A percentile compares a stretch with the other conserved stretches of the same genome.
Conservation (phyloP, 2,888 invertebrate genomes). For the Priocnemis perturbator region DNA sequence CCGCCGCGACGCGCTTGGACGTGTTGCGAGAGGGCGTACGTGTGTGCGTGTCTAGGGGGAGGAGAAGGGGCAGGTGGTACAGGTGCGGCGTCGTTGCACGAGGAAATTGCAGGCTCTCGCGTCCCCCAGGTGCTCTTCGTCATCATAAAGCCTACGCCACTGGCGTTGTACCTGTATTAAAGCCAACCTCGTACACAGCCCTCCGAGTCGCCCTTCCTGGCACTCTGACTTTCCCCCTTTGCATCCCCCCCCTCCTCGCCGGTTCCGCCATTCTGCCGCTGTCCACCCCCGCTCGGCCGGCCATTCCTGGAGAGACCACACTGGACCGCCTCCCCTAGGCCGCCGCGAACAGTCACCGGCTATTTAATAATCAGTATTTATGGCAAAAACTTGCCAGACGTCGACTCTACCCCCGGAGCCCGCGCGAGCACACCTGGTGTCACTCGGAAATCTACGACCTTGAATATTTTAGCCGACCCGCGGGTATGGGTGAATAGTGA, state of each 20-base stretch:
- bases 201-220: conserved; percentile 26
- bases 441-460: conserved; percentile 39
- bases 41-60: conserved; percentile 4
- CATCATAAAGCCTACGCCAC: conserved; percentile 74
- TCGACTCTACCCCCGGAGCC: conserved; percentile 6
- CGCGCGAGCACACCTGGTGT: conserved; percentile 14
- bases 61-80: conserved; percentile 51
- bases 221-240: conserved; percentile 16
- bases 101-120: conserved; percentile 71
- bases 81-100: conserved; percentile 66
- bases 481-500: no score
- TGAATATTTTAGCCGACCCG: not conserved
- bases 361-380: conserved; percentile 72
- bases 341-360: conserved; percentile 41
- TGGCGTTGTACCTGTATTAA: conserved; percentile 71
- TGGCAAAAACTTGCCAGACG: conserved; percentile 68
- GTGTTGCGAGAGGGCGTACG: not conserved
- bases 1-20: conserved; percentile 39
- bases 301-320: conserved; percentile 24
- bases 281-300: conserved; percentile 18
- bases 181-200: conserved; percentile 65
- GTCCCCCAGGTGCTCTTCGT: conserved; percentile 75
- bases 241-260: conserved; percentile 15
- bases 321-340: not conserved
- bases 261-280: conserved; percentile 24